Percentiles rank a stretch among this genome's conserved stretches.
Conservation (phyloP, 2,797 vertebrate genomes). For the Agapornis canus region DNA sequence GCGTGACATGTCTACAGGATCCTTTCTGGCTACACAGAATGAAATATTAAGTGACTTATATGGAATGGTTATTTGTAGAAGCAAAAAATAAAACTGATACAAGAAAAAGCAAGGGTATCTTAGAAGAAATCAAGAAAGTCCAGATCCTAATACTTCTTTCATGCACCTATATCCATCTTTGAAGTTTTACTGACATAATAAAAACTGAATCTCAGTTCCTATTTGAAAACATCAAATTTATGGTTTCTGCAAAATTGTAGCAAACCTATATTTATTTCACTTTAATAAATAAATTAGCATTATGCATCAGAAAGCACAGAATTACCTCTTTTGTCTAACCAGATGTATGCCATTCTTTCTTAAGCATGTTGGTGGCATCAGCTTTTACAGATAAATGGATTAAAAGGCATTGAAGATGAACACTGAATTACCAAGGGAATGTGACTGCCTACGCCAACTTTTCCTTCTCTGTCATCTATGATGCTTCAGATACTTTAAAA, state of each 20-base stretch:
- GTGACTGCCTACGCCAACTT: neutral
- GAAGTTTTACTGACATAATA: neutral
- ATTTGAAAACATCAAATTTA: neutral
- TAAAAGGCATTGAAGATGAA: neutral
- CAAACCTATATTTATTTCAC: neutral
- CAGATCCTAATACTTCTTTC: neutral
- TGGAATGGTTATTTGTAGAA: neutral
- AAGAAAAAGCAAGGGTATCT: neutral
- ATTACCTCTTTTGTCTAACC: neutral
- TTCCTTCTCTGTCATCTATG: neutral
- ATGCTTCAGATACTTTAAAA: neutral
- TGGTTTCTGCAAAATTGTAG: neutral
- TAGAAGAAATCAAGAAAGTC: neutral
- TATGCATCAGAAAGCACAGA: neutral
- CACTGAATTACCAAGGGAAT: neutral
- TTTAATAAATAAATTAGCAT: neutral
- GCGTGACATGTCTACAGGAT: neutral
- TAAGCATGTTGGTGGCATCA: neutral
- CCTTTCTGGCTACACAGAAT: neutral
- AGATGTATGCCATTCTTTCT: neutral
- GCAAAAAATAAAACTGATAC: neutral
- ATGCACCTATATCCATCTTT: neutral
- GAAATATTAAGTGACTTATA: neutral
- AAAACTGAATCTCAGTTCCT: neutral
- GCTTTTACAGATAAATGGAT: neutral